Evolutionary conservation across 2,113 vertebrate genomes (phyloP).

Genomic region (Canis aureus): DNA sequence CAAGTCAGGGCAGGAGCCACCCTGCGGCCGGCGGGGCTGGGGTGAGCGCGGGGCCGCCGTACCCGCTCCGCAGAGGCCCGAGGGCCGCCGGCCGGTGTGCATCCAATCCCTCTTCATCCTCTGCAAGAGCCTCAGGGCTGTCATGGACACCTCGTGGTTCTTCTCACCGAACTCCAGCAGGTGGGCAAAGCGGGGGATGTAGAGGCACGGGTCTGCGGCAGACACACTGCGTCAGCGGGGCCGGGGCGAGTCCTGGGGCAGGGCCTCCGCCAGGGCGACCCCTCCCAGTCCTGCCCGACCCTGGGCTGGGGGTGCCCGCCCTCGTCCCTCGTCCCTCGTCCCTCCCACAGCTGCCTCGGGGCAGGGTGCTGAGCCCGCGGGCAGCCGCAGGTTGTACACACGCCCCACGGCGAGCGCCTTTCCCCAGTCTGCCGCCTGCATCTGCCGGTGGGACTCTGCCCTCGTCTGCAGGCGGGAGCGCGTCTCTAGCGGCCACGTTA

Average conservation of each 20-base stretch:
- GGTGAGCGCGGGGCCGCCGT: accelerated
- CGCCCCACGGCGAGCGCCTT: too few relatives aligned
- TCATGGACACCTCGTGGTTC: conserved; percentile 99
- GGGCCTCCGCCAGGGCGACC: accelerated
- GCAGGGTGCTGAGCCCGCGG: accelerated
- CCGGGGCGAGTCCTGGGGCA: accelerated
- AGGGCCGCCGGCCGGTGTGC: conserved; percentile 97
- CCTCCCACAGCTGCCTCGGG: background rate
- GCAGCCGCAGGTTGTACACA: background rate
- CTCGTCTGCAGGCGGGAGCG: too few relatives aligned
- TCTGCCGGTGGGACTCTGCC: too few relatives aligned
- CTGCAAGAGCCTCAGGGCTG: conserved; percentile 95
- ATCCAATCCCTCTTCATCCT: conserved; percentile 99
- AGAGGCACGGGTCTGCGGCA: conserved; percentile 95
- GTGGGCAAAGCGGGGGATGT: conserved; percentile 98
- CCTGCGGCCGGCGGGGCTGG: accelerated
- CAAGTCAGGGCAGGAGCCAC: too few relatives aligned
- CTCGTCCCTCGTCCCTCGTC: background rate
- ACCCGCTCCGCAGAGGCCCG: conserved; percentile 98
- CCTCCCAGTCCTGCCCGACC: accelerated
- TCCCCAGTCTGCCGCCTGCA: too few relatives aligned
- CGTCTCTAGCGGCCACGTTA: too few relatives aligned
- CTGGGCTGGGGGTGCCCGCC: background rate
- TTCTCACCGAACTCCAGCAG: conserved; percentile 98
- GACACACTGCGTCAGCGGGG: background rate